Evolutionary conservation across 1,140 invertebrate genomes (phyloP).

Genomic region (Choristoneura fumiferana): DNA sequence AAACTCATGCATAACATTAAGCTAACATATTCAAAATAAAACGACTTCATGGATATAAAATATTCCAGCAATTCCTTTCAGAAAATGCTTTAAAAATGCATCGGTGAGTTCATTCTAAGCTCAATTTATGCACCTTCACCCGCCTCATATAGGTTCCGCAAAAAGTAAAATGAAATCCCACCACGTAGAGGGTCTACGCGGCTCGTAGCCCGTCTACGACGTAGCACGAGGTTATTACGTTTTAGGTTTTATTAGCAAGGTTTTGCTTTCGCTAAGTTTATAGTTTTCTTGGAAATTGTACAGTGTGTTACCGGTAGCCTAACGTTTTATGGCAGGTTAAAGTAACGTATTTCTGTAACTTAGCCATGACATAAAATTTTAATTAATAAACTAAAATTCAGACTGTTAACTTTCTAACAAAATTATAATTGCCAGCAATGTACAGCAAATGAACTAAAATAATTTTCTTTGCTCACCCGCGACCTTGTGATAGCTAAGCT

Average conservation of each 20-base stretch:
- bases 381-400: too few species aligned
- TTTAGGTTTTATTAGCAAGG: background rate
- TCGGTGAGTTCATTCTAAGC: constrained; percentile 11
- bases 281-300: background rate
- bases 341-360: too few species aligned
- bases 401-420: too few species aligned
- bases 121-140: constrained; percentile 15
- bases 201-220: background rate
- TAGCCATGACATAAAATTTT: too few species aligned
- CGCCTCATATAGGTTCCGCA: constrained; percentile 13
- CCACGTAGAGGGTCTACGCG: background rate
- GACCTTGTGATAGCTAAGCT: too few species aligned
- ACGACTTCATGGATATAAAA: background rate
- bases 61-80: constrained; percentile 10
- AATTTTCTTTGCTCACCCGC: too few species aligned
- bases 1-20: too few species aligned
- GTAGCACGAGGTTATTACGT: background rate
- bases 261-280: background rate
- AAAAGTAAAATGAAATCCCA: constrained; percentile 9
- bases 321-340: background rate
- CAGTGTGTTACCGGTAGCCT: background rate
- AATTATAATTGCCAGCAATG: too few species aligned
- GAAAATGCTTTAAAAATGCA: constrained; percentile 11
- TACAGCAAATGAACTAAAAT: too few species aligned
- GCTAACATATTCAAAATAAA: too few species aligned